These are phyloP conservation scores for Pseudomyrmex gracilis DNA, from an alignment of 1,140 invertebrate genomes.

Conservation along the genomic window DNA sequence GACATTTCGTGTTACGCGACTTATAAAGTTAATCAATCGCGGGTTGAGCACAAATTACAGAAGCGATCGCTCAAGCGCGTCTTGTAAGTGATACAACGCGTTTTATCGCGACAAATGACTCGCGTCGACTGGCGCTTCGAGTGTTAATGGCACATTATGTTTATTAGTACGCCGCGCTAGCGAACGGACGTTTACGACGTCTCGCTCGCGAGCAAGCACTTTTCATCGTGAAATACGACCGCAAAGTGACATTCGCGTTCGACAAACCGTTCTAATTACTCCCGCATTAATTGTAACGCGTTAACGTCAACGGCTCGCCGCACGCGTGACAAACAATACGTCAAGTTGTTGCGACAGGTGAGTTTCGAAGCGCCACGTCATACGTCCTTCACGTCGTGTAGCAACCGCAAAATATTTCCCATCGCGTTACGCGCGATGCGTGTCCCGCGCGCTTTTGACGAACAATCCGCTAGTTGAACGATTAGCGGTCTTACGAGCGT, in stretches of 20 bases:
- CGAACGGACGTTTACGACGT: slow-evolving; percentile 44
- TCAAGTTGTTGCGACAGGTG: slow-evolving; percentile 26
- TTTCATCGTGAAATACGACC: slow-evolving; percentile 40
- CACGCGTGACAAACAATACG: slow-evolving; percentile 43
- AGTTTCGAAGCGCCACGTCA: slow-evolving; percentile 2
- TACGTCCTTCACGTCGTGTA: slow-evolving; percentile 19
- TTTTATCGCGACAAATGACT: slow-evolving; percentile 34
- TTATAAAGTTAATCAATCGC: background rate
- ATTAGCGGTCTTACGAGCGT: slow-evolving; percentile 22
- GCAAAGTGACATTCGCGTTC: slow-evolving; percentile 23
- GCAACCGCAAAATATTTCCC: slow-evolving; percentile 37
- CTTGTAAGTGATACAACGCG: background rate
- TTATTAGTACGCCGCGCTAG: slow-evolving; percentile 38
- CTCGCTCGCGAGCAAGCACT: background rate
- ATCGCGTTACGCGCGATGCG: slow-evolving; percentile 17
- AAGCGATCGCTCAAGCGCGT: background rate
- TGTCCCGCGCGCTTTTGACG: slow-evolving; percentile 34
- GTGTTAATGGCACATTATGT: slow-evolving; percentile 31
- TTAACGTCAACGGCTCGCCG: slow-evolving; percentile 46
- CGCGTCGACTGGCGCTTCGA: slow-evolving; percentile 9
- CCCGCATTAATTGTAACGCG: slow-evolving; percentile 36
- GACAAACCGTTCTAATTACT: slow-evolving; percentile 54
- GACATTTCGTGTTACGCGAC: background rate
- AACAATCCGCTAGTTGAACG: slow-evolving; percentile 17
- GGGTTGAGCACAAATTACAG: background rate